Evolutionary conservation across 2,797 vertebrate genomes (phyloP).

Genomic region (Gymnodraco acuticeps): DNA sequence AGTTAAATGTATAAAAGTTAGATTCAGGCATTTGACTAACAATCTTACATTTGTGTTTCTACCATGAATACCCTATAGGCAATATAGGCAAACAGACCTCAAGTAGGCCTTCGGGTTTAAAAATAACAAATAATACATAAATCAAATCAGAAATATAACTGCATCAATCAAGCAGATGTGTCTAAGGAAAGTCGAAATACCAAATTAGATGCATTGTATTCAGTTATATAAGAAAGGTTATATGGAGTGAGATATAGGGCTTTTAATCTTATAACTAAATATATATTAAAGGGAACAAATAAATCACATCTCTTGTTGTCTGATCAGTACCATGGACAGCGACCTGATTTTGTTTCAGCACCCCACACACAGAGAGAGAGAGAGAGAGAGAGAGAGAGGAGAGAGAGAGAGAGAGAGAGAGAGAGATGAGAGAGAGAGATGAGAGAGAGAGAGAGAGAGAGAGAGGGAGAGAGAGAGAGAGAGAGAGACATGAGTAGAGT

Average conservation of each 20-base stretch:
- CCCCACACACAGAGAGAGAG: not conserved
- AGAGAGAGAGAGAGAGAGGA: slow-evolving; percentile 13
- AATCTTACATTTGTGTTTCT: not conserved
- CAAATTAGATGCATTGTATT: not conserved
- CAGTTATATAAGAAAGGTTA: not conserved
- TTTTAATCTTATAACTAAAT: not conserved
- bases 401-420: not conserved
- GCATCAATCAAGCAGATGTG: not conserved
- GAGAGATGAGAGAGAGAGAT: slow-evolving; percentile 20
- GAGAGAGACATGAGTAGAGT: not conserved
- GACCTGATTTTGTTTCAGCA: slow-evolving; percentile 46
- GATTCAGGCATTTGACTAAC: not conserved
- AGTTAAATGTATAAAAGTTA: not conserved
- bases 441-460: slow-evolving; percentile 19
- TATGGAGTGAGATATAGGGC: not conserved
- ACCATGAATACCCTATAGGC: not conserved
- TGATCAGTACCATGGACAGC: slow-evolving; percentile 76
- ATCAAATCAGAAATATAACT: not conserved
- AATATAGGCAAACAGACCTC: not conserved
- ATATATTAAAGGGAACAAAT: no score
- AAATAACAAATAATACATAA: not conserved
- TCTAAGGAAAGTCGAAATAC: no score
- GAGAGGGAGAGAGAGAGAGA: slow-evolving; percentile 16
- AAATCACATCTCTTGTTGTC: not conserved
- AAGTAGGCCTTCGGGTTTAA: not conserved